Evolutionary conservation across 2,888 invertebrate species (phyloP).

Genomic region (Rambutsinella grinnellia): DNA sequence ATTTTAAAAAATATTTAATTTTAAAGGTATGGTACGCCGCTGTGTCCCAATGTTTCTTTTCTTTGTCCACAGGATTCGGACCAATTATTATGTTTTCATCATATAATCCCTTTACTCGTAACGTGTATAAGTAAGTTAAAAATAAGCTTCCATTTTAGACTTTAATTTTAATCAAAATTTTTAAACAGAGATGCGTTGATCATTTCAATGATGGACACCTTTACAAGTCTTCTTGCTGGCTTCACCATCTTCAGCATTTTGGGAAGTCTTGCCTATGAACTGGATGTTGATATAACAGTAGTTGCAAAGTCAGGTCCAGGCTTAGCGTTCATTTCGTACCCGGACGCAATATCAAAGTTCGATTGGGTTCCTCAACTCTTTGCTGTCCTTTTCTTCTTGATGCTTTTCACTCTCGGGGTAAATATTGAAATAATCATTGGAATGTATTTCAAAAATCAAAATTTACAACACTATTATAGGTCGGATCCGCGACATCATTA

Average conservation of each 20-base stretch:
- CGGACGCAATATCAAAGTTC: conserved; percentile 77
- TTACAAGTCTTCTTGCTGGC: conserved; percentile 85
- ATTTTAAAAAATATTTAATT: background rate
- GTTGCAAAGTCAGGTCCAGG: conserved; percentile 72
- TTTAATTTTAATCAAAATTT: background rate
- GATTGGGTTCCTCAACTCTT: conserved; percentile 57
- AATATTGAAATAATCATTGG: background rate
- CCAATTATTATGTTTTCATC: conserved; percentile 84
- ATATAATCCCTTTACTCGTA: conserved; percentile 80
- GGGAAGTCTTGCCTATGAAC: conserved; percentile 81
- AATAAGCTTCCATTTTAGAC: background rate
- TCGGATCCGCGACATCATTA: conserved; percentile 82
- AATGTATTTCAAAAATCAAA: background rate
- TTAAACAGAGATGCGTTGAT: conserved; percentile 80
- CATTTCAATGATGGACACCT: conserved; percentile 84
- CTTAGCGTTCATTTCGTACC: conserved; percentile 72
- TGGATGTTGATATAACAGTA: conserved; percentile 73
- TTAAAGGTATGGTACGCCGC: conserved; percentile 73
- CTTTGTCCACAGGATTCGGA: conserved; percentile 81
- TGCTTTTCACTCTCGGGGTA: conserved; percentile 83
- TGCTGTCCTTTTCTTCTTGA: conserved; percentile 80
- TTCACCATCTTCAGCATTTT: conserved; percentile 82
- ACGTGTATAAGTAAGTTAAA: conserved; percentile 75
- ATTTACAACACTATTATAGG: conserved; percentile 71
- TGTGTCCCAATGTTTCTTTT: conserved; percentile 84